phyloP scores from a whole-genome alignment of 2,113 vertebrate genomes.

The Atherinomorus stipes region DNA sequence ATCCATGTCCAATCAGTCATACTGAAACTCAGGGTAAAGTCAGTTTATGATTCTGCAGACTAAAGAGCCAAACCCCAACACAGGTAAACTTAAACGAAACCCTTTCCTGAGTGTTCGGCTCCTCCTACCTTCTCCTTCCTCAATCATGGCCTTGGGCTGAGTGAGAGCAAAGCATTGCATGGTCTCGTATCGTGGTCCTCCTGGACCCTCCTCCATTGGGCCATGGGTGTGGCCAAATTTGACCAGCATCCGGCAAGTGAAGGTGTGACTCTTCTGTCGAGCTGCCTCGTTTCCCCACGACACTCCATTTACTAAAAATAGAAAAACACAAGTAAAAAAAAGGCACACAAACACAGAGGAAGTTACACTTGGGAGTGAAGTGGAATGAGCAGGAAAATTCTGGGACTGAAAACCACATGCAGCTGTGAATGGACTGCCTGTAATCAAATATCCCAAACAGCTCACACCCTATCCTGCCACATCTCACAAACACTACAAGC shows the following conservation, averaged over 20 bases:
- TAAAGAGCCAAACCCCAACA: not conserved
- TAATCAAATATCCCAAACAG: slow-evolving; percentile 52
- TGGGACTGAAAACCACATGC: slow-evolving; percentile 26
- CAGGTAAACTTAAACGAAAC: slow-evolving; percentile 2
- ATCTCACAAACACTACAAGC: slow-evolving; percentile 37
- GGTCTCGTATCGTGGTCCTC: slow-evolving; percentile 91
- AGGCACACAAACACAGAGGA: slow-evolving; percentile 53
- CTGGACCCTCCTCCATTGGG: slow-evolving; percentile 85
- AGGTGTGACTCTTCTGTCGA: slow-evolving; percentile 96
- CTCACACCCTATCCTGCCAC: slow-evolving; percentile 40
- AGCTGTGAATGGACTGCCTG: slow-evolving; percentile 34
- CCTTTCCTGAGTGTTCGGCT: not conserved
- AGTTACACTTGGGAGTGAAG: slow-evolving; percentile 4
- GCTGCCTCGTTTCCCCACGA: slow-evolving; percentile 91
- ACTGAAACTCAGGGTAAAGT: too few relatives aligned
- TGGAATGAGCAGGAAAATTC: slow-evolving; percentile 4
- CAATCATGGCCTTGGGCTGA: slow-evolving; percentile 97
- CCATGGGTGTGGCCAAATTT: slow-evolving; percentile 86
- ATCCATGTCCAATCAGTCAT: too few relatives aligned
- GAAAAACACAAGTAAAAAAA: slow-evolving; percentile 56
- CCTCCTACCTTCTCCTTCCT: slow-evolving; percentile 92
- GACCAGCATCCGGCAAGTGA: slow-evolving; percentile 96
- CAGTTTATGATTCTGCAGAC: not conserved
- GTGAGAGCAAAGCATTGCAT: slow-evolving; percentile 99
- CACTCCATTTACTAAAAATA: slow-evolving; percentile 88